phyloP scores from a whole-genome alignment of 1,140 invertebrate species.

The Zaprionus vittiger region DNA sequence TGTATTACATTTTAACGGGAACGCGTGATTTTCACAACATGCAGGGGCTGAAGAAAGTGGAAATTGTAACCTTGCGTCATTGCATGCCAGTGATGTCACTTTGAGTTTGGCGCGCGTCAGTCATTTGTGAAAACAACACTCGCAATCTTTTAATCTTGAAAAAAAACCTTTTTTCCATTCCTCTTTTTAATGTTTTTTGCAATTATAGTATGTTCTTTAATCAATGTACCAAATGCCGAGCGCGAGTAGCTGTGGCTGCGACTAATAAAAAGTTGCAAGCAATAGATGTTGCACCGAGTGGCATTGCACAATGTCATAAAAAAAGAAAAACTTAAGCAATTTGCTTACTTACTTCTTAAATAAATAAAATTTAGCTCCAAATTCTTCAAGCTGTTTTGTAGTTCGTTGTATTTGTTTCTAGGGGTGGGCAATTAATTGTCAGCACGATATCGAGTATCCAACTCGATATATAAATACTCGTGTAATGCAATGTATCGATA shows the following conservation, averaged over 20 bases:
- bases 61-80: constrained; percentile 46
- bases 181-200: background rate
- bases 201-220: constrained; percentile 9
- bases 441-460: background rate
- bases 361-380: background rate
- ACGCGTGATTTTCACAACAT: constrained; percentile 42
- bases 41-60: constrained; percentile 5
- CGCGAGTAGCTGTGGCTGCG: constrained; percentile 7
- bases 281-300: background rate
- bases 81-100: constrained; percentile 52
- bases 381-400: background rate
- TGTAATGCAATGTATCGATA: background rate
- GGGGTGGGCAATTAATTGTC: background rate
- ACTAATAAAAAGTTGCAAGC: constrained; percentile 5
- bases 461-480: background rate
- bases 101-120: constrained; percentile 40
- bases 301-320: constrained; percentile 28
- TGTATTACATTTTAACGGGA: background rate
- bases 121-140: constrained; percentile 11
- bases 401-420: background rate
- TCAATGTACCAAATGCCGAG: constrained; percentile 3
- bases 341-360: background rate
- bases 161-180: background rate
- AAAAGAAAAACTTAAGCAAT: background rate
- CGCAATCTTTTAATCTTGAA: constrained; percentile 15